Evolutionary conservation across 2,888 invertebrate genomes (phyloP).

Genomic region (Chrysolina oricalcia): DNA sequence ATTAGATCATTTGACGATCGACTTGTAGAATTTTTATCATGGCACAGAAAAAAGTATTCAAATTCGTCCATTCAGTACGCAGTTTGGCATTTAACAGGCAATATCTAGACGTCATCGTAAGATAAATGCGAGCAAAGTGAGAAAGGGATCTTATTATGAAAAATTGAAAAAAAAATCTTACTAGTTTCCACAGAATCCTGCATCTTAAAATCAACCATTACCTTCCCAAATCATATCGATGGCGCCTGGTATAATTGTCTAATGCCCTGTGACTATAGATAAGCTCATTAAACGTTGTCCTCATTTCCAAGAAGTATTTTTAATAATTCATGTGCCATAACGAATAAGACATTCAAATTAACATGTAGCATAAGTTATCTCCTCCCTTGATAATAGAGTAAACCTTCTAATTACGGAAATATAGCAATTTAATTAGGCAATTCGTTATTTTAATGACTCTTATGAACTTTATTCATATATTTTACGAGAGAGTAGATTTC

Average conservation of each 20-base stretch:
- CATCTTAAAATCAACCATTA: too few species aligned
- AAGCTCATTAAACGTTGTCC: not conserved
- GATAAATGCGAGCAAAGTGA: too few species aligned
- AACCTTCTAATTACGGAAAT: slow-evolving; percentile 54
- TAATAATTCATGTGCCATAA: slow-evolving; percentile 61
- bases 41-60: too few species aligned
- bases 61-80: too few species aligned
- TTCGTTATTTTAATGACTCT: slow-evolving; percentile 45
- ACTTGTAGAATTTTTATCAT: too few species aligned
- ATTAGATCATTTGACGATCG: too few species aligned
- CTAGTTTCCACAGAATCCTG: too few species aligned
- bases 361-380: slow-evolving; percentile 57
- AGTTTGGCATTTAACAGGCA: too few species aligned
- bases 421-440: slow-evolving; percentile 42
- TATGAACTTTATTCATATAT: slow-evolving; percentile 40
- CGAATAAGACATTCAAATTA: slow-evolving; percentile 58
- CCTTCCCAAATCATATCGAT: not conserved
- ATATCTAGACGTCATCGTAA: too few species aligned
- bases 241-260: not conserved
- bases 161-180: too few species aligned
- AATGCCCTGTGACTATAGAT: not conserved
- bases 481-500: slow-evolving; percentile 28
- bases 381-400: slow-evolving; percentile 56
- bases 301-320: slow-evolving; percentile 33
- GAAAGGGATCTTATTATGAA: too few species aligned